These are phyloP conservation scores for Synanthedon tipuliformis DNA, from an alignment of 2,888 invertebrate genomes.

Conservation along the genomic window DNA sequence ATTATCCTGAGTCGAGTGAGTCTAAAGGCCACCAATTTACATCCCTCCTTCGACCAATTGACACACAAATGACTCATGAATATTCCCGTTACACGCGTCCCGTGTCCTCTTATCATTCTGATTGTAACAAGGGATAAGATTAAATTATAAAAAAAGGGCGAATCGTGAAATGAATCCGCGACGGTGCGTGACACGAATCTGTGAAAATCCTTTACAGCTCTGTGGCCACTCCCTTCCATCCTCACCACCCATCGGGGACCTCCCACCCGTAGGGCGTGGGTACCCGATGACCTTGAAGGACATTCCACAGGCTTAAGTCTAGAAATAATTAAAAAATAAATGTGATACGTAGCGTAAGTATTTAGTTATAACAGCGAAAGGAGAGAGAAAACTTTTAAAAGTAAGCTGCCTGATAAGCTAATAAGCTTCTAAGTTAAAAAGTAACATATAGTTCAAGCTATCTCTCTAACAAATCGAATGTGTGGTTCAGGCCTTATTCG, in stretches of 20 bases:
- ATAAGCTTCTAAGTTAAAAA: too few species aligned
- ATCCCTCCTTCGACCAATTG: slow-evolving; percentile 1
- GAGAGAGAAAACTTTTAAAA: too few species aligned
- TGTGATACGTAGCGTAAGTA: too few species aligned
- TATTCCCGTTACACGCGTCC: slow-evolving; percentile 12
- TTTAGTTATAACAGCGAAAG: too few species aligned
- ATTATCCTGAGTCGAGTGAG: slow-evolving; percentile 5
- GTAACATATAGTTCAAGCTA: too few species aligned
- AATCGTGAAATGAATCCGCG: slow-evolving; percentile 33
- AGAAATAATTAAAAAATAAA: too few species aligned
- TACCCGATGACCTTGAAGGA: not conserved
- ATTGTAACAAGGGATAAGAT: slow-evolving; percentile 39
- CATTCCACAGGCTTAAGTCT: not conserved
- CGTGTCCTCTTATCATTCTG: slow-evolving; percentile 28
- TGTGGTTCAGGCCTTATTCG: too few species aligned
- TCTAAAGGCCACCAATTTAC: slow-evolving; percentile 7
- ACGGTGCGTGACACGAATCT: slow-evolving; percentile 25
- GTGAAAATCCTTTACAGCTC: slow-evolving; percentile 3
- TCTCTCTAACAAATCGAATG: too few species aligned
- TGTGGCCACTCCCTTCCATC: not conserved
- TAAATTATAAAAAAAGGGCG: slow-evolving; percentile 43
- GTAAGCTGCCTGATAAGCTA: too few species aligned
- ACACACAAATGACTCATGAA: slow-evolving; percentile 14
- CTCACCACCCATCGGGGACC: not conserved
- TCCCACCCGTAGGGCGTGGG: not conserved